phyloP scores from a whole-genome alignment of 1,140 invertebrate genomes.

The Tetramorium alpestre region DNA sequence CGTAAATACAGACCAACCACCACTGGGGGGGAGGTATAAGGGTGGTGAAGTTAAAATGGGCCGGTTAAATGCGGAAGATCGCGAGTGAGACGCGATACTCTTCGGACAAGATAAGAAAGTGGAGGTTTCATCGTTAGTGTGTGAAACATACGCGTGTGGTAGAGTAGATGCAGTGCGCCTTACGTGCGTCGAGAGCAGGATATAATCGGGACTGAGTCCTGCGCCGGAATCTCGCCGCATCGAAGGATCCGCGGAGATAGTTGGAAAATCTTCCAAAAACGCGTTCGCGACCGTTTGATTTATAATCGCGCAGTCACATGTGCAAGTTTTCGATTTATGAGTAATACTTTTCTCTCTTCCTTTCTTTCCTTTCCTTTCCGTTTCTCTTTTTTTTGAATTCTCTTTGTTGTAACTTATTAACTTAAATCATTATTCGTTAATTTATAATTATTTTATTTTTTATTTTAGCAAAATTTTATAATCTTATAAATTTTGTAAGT shows the following conservation, averaged over 20 bases:
- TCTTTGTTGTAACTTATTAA: neutral
- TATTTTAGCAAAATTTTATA: neutral
- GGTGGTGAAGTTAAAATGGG: conserved; percentile 42
- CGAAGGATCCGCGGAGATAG: conserved; percentile 2
- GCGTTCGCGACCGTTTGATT: neutral
- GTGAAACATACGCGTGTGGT: conserved; percentile 68
- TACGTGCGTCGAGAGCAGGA: conserved; percentile 38
- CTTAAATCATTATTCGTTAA: neutral
- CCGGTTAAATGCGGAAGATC: conserved; percentile 19
- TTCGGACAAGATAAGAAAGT: conserved; percentile 48
- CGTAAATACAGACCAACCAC: conserved; percentile 72
- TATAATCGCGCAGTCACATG: neutral
- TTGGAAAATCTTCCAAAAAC: conserved; percentile 5
- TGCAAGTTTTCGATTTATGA: conserved; percentile 19
- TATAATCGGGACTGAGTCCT: conserved; percentile 6
- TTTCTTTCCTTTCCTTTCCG: neutral
- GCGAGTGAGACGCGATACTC: conserved; percentile 53
- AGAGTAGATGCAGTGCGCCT: conserved; percentile 45
- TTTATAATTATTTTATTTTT: neutral
- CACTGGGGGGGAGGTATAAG: conserved; percentile 11
- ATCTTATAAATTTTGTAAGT: neutral
- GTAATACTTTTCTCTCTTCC: neutral
- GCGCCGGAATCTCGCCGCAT: neutral
- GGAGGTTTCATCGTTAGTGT: conserved; percentile 63
- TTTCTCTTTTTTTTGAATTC: neutral